Percentiles rank a stretch among this genome's conserved stretches.
Evolutionary conservation across 1,140 invertebrate genomes (phyloP).

Genomic region (Colletes latitarsis): DNA sequence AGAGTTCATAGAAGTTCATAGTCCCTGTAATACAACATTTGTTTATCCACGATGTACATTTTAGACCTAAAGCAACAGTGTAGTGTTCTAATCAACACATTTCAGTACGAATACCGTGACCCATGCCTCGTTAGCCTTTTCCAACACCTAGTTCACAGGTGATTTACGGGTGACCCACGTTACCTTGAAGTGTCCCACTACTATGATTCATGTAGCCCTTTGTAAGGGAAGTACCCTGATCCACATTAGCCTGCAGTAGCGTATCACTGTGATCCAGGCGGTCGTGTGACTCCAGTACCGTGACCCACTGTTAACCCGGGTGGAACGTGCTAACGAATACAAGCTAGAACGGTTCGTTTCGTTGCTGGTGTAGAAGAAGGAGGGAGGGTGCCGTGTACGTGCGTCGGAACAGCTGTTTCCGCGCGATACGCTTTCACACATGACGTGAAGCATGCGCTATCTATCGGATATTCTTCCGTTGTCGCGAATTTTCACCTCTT

Average conservation of each 20-base stretch:
- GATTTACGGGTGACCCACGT: not conserved
- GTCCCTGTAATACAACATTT: no score
- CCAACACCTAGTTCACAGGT: not conserved
- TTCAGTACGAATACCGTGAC: no score
- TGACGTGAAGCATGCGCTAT: not conserved
- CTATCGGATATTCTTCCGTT: conserved; percentile 17
- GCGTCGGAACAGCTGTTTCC: conserved; percentile 18
- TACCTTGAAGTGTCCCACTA: not conserved
- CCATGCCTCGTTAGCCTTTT: no score
- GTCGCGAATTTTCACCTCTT: conserved; percentile 19
- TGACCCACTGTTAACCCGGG: not conserved
- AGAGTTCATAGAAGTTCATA: no score
- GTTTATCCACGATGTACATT: no score
- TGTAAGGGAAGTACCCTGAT: not conserved
- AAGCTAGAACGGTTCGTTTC: not conserved
- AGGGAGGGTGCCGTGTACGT: not conserved
- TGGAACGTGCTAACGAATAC: conserved; percentile 9
- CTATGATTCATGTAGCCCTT: conserved; percentile 13
- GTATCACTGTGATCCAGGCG: conserved; percentile 1
- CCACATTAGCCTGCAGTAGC: not conserved
- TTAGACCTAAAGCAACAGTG: no score
- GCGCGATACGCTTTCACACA: conserved; percentile 20
- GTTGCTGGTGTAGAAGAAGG: not conserved
- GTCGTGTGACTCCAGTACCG: not conserved
- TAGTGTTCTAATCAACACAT: no score